A percentile compares a stretch with the other conserved stretches of the same genome.
phyloP scores from a whole-genome alignment of 2,113 vertebrate genomes.

The Balaenoptera acutorostrata region DNA sequence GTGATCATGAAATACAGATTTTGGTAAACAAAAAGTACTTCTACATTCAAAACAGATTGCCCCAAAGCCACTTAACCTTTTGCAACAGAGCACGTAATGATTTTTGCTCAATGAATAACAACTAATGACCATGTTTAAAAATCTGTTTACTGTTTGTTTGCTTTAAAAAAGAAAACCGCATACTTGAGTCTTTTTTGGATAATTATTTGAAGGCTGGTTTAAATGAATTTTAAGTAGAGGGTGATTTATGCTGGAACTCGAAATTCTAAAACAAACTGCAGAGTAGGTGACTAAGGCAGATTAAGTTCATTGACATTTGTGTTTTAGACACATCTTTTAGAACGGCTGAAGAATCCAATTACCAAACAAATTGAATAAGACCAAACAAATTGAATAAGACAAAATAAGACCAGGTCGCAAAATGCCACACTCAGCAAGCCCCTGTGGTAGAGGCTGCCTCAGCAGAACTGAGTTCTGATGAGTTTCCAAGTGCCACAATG shows the following conservation, averaged over 20 bases:
- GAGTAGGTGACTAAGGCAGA: slow-evolving; percentile 62
- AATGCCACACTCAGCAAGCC: slow-evolving; percentile 58
- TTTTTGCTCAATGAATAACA: slow-evolving; percentile 64
- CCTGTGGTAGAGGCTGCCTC: slow-evolving; percentile 27
- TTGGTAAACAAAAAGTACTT: slow-evolving; percentile 62
- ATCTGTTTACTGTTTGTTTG: slow-evolving; percentile 62
- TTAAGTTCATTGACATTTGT: slow-evolving; percentile 49
- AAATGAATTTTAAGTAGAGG: slow-evolving; percentile 66
- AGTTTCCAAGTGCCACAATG: slow-evolving; percentile 21
- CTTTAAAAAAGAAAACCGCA: slow-evolving; percentile 25
- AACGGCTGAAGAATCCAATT: slow-evolving; percentile 56
- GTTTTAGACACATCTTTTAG: slow-evolving; percentile 58
- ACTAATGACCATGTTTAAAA: slow-evolving; percentile 58
- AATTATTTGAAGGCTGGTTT: slow-evolving; percentile 60
- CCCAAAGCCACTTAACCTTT: slow-evolving; percentile 65
- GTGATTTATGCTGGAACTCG: slow-evolving; percentile 58
- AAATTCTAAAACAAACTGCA: slow-evolving; percentile 64
- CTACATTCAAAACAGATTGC: slow-evolving; percentile 52
- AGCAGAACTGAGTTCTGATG: slow-evolving; percentile 29
- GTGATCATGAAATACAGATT: slow-evolving; percentile 66
- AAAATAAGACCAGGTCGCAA: slow-evolving; percentile 43
- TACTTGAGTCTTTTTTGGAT: slow-evolving; percentile 54
- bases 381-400: no score
- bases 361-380: slow-evolving; percentile 52
- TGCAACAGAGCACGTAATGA: slow-evolving; percentile 70